Conservation (phyloP, 1,140 invertebrate genomes). For the Leptinotarsa texana region DNA sequence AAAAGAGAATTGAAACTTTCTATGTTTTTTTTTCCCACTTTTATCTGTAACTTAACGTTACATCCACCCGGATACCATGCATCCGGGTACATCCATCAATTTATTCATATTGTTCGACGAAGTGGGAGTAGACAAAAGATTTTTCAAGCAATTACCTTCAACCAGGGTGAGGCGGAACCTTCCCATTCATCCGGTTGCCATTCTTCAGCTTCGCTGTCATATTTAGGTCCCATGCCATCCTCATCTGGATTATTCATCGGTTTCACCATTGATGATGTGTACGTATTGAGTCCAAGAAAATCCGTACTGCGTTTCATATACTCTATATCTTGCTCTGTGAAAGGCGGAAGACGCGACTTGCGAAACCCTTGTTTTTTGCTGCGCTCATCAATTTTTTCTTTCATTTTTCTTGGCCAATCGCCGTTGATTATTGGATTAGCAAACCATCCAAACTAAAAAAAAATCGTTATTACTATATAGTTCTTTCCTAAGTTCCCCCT, state of each 20-base stretch:
- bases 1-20: too few relatives aligned
- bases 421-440: conserved; percentile 64
- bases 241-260: conserved; percentile 54
- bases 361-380: conserved; percentile 62
- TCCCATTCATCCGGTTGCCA: conserved; percentile 39
- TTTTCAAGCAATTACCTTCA: conserved; percentile 24
- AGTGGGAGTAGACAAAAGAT: not conserved
- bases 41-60: too few relatives aligned
- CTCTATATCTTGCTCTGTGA: conserved; percentile 62
- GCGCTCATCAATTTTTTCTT: conserved; percentile 59
- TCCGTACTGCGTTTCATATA: conserved; percentile 63
- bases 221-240: conserved; percentile 41
- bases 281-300: conserved; percentile 66
- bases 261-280: conserved; percentile 59
- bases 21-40: too few relatives aligned
- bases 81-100: too few relatives aligned
- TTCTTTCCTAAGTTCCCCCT: too few relatives aligned
- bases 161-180: conserved; percentile 32
- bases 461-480: not conserved
- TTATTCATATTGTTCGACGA: not conserved
- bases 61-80: too few relatives aligned
- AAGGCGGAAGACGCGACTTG: conserved; percentile 63
- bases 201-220: conserved; percentile 25
- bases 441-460: not conserved
- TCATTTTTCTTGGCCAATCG: conserved; percentile 65